Conservation (phyloP, 2,113 vertebrate species). For the Clarias gariepinus region DNA sequence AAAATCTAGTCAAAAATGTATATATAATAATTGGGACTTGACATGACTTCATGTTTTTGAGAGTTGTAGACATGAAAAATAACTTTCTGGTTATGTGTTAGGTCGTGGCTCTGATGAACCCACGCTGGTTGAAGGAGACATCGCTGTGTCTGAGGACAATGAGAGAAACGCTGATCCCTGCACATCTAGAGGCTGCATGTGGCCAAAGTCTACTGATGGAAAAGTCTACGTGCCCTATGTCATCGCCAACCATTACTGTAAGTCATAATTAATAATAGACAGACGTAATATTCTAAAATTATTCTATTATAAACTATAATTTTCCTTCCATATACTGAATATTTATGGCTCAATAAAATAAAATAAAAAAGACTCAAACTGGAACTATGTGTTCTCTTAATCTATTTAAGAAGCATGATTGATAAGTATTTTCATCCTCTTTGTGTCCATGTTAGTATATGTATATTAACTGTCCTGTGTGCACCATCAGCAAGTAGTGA, state of each 20-base stretch:
- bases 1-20: too few relatives aligned
- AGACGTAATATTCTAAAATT: background rate
- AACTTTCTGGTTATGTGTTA: conserved; percentile 9
- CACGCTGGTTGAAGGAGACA: conserved; percentile 41
- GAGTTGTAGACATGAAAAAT: background rate
- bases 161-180: conserved; percentile 51
- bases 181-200: conserved; percentile 42
- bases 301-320: background rate
- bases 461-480: background rate
- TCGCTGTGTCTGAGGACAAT: conserved; percentile 24
- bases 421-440: too few relatives aligned
- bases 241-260: conserved; percentile 54
- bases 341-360: too few relatives aligned
- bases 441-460: background rate
- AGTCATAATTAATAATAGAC: background rate
- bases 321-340: too few relatives aligned
- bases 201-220: conserved; percentile 52
- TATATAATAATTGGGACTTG: too few relatives aligned
- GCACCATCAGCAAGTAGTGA: conserved; percentile 42
- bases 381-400: too few relatives aligned
- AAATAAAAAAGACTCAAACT: too few relatives aligned
- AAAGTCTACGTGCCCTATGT: conserved; percentile 51
- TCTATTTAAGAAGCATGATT: too few relatives aligned
- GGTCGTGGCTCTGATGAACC: conserved; percentile 45
- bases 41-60: background rate